Evolutionary conservation across 1,140 invertebrate genomes (phyloP), one percentile per base, ranked within the genome.

Genomic region (Drosophila punjabiensis): DNA sequence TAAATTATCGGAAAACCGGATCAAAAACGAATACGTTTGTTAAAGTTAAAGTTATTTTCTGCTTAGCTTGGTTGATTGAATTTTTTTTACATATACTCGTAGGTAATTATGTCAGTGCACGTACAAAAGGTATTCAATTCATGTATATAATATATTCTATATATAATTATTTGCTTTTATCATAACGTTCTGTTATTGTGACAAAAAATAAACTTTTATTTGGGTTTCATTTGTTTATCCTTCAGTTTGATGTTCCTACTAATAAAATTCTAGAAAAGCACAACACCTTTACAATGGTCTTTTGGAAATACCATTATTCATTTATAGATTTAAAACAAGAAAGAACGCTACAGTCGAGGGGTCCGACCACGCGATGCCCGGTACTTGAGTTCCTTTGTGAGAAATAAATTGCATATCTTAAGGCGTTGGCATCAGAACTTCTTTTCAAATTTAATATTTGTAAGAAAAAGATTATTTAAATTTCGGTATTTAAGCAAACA

Each of bases 251-350:
- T 80, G 58, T 71, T 65, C 82, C 86, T 89, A 89, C 85, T 89
- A 89, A 90, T 92, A 91, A 92, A 92, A 92, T 89, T 92, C 91
- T 92, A 92, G 87, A 92, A 92, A 92, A 92, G 91, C 91, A 92
- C 91, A 92, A 92, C 91, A 92, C 91, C 87, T 92, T 92, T 92
- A 92, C 87, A 91, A 92, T 92, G 91, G 91, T 92, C 82, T 92
- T 92, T 92, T 92, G 86, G 77, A 92, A 92, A 92, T 82, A 92
- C 91, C 91, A 92, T 92, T 91, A 92, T 91, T 91, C 70, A 84
- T 78, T 56, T 56, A 77, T 91, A 78, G 81, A 88, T 85, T 88
- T 79, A 76, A 88, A 88, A 66, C 64, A 66, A 66, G 64, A 66
- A 45, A 66, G 64, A 66, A 66, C 59, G 37, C 39, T 66, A 45